A percentile compares a stretch with the other conserved stretches of the same genome.
Conservation (phyloP, 30 jellyfish, hydroid and myxozoan genomes). For the Pelagia noctiluca region DNA sequence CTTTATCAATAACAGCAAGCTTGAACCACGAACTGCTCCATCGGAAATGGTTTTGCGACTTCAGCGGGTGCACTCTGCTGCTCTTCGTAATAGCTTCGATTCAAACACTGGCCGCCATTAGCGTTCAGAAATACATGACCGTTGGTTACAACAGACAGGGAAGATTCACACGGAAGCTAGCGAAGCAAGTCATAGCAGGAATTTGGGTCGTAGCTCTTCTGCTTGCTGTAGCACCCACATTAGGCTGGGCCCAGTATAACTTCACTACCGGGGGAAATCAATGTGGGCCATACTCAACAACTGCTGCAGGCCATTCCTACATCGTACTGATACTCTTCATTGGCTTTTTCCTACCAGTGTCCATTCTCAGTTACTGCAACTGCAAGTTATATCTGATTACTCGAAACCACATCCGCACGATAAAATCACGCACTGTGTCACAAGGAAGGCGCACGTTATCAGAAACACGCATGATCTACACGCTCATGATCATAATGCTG, state of each 20-base stretch:
- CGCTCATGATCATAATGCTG: slow-evolving; percentile 44
- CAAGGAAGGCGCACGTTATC: slow-evolving; percentile 16
- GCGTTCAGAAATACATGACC: slow-evolving; percentile 61
- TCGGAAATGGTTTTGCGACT: slow-evolving; percentile 31
- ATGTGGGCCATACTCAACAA: slow-evolving; percentile 72
- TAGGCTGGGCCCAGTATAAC: slow-evolving; percentile 84
- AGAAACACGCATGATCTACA: slow-evolving; percentile 62
- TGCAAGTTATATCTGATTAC: too few relatives aligned
- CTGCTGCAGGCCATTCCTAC: too few relatives aligned
- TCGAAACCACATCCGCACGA: too few relatives aligned
- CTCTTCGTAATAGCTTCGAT: slow-evolving; percentile 66
- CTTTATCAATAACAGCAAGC: slow-evolving; percentile 64
- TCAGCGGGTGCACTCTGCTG: slow-evolving; percentile 62
- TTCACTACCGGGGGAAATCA: slow-evolving; percentile 56
- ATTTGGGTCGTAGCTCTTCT: slow-evolving; percentile 63
- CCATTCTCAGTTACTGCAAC: too few relatives aligned
- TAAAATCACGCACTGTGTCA: too few relatives aligned
- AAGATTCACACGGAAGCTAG: slow-evolving; percentile 16
- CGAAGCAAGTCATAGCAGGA: background rate
- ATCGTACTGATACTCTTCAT: too few relatives aligned
- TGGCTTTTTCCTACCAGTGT: too few relatives aligned
- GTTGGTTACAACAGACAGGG: slow-evolving; percentile 51
- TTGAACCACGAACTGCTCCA: slow-evolving; percentile 35
- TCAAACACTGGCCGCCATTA: slow-evolving; percentile 56
- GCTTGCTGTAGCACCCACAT: slow-evolving; percentile 79